A percentile compares a stretch with the other conserved stretches of the same genome.
Evolutionary conservation across 2,797 vertebrate genomes (phyloP).

Genomic region (Otolemur crassicaudatus): DNA sequence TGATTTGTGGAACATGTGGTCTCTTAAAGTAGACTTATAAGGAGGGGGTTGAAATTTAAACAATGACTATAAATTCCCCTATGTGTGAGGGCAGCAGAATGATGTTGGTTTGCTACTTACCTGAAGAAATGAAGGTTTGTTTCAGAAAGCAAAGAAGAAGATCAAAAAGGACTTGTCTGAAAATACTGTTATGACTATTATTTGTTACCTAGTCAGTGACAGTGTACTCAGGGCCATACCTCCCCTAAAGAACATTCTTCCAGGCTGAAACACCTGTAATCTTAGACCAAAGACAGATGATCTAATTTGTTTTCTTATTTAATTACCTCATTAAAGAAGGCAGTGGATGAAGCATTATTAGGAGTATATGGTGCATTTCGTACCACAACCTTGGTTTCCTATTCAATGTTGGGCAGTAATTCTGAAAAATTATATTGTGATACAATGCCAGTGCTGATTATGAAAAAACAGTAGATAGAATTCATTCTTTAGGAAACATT

Average conservation of each 20-base stretch:
- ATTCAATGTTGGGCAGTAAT: neutral
- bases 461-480: neutral
- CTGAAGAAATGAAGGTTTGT: neutral
- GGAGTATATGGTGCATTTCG: neutral
- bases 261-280: neutral
- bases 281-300: neutral
- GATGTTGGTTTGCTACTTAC: neutral
- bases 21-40: conserved; percentile 44
- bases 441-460: neutral
- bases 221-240: neutral
- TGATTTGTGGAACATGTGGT: neutral
- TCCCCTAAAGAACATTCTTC: neutral
- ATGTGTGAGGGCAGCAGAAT: neutral
- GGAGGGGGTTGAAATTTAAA: neutral
- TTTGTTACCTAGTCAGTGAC: neutral
- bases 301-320: neutral
- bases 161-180: neutral
- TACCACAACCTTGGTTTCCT: conserved; percentile 49
- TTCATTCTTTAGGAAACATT: conserved; percentile 56
- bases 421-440: neutral
- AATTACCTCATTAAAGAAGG: neutral
- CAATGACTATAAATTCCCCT: neutral
- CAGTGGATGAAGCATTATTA: neutral
- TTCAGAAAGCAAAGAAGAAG: conserved; percentile 28
- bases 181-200: neutral